Conservation (phyloP, 1,140 invertebrate genomes). For the Aricia agestis region DNA sequence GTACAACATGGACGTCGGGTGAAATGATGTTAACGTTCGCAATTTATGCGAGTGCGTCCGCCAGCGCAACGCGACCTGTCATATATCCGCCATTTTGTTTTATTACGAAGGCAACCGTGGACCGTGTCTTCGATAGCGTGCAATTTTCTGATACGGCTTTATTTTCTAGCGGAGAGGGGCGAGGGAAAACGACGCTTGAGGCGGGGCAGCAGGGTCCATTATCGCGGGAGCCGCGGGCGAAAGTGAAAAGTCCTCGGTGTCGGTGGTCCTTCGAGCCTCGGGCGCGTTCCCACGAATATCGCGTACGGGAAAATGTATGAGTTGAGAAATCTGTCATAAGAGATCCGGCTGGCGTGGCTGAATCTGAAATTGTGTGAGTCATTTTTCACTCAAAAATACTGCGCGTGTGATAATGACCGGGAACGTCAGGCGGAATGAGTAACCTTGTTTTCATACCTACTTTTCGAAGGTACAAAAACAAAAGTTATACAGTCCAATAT, state of each 20-base stretch:
- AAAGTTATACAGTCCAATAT: too few species aligned
- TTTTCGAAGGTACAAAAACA: too few species aligned
- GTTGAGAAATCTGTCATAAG: slow-evolving; percentile 74
- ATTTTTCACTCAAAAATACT: slow-evolving; percentile 62
- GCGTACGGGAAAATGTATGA: slow-evolving; percentile 69
- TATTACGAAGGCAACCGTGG: slow-evolving; percentile 57
- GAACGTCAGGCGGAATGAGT: not conserved
- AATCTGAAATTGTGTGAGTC: slow-evolving; percentile 70
- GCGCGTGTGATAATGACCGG: slow-evolving; percentile 26
- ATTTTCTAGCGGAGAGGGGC: slow-evolving; percentile 52
- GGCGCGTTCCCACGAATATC: slow-evolving; percentile 71
- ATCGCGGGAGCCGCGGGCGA: slow-evolving; percentile 34
- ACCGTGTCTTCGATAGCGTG: slow-evolving; percentile 48
- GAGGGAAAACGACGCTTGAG: slow-evolving; percentile 27
- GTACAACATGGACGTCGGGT: slow-evolving; percentile 37
- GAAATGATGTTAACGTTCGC: slow-evolving; percentile 52
- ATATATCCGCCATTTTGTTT: slow-evolving; percentile 57
- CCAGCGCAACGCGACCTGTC: slow-evolving; percentile 35
- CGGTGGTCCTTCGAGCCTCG: slow-evolving; percentile 61
- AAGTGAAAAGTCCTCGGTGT: slow-evolving; percentile 71
- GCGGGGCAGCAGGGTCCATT: slow-evolving; percentile 31
- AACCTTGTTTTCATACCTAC: too few species aligned
- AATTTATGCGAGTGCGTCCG: slow-evolving; percentile 52
- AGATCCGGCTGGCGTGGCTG: slow-evolving; percentile 63
- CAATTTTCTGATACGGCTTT: slow-evolving; percentile 70